Conservation (phyloP, 1,140 invertebrate genomes). For the Octopus bimaculoides region DNA sequence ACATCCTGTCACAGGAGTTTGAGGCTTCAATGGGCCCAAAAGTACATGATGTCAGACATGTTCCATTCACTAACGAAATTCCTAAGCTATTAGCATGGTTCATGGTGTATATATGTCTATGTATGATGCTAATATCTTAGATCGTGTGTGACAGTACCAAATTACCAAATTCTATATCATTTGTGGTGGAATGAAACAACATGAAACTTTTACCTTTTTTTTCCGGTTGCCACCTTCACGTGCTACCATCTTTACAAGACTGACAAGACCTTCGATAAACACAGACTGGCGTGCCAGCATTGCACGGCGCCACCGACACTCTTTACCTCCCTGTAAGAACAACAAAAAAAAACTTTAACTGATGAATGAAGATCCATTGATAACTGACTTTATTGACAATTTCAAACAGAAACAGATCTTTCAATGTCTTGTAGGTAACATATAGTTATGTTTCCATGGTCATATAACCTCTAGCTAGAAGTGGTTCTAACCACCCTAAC, state of each 20-base stretch:
- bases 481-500: no score
- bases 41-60: no score
- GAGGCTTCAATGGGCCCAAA: no score
- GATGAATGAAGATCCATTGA: no score
- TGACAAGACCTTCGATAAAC: constrained; percentile 88
- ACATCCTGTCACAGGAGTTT: no score
- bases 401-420: no score
- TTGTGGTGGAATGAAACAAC: not conserved
- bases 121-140: not conserved
- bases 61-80: no score
- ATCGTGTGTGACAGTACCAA: not conserved
- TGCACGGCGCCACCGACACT: constrained; percentile 70
- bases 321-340: constrained; percentile 61
- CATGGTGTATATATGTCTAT: not conserved
- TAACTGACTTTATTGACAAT: no score
- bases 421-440: no score
- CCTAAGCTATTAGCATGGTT: no score
- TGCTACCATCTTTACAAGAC: constrained; percentile 86
- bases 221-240: constrained; percentile 87
- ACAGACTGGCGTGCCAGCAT: constrained; percentile 79
- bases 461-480: no score
- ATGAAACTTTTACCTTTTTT: constrained; percentile 68
- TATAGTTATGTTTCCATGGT: no score
- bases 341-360: not conserved
- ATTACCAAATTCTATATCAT: not conserved